phyloP scores from a whole-genome alignment of 1,140 invertebrate genomes.

The Caenorhabditis inopinata region DNA sequence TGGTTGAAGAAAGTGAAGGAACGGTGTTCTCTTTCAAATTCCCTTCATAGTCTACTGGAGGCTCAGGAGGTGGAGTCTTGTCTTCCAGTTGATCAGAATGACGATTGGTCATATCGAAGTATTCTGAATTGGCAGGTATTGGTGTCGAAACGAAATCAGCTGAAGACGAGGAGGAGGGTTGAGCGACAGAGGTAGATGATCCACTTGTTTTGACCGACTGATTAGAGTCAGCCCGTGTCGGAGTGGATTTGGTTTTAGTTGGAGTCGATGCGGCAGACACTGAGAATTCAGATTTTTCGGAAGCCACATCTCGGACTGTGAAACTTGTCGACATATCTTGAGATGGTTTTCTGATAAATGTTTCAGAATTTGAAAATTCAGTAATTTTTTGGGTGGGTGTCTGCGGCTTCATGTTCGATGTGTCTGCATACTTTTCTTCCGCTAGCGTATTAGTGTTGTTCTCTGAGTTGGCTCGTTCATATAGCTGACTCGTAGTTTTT shows the following conservation, averaged over 20 bases:
- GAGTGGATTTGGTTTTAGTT: background rate
- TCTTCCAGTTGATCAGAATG: background rate
- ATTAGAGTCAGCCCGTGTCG: background rate
- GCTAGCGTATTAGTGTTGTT: too few species aligned
- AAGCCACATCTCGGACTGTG: background rate
- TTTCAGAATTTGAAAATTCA: background rate
- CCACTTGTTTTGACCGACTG: background rate
- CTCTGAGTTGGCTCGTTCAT: background rate
- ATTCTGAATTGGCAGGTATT: background rate
- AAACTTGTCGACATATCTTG: conserved; percentile 7
- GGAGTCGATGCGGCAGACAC: background rate
- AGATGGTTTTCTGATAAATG: background rate
- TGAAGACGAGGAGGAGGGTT: background rate
- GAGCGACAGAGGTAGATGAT: background rate
- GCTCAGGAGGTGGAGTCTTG: conserved; percentile 60
- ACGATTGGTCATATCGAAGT: conserved; percentile 19
- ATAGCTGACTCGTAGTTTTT: background rate
- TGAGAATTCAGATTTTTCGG: background rate
- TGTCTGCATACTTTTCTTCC: too few species aligned
- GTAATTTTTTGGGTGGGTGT: too few species aligned
- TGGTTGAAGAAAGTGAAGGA: background rate
- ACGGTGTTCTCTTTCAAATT: conserved; percentile 18
- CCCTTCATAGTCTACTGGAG: conserved; percentile 63
- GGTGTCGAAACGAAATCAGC: background rate
- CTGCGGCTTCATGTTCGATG: too few species aligned